Evolutionary conservation across 2,888 invertebrate genomes (phyloP), one percentile per base, ranked within the genome.

Genomic region (Agrilus cyanescens): DNA sequence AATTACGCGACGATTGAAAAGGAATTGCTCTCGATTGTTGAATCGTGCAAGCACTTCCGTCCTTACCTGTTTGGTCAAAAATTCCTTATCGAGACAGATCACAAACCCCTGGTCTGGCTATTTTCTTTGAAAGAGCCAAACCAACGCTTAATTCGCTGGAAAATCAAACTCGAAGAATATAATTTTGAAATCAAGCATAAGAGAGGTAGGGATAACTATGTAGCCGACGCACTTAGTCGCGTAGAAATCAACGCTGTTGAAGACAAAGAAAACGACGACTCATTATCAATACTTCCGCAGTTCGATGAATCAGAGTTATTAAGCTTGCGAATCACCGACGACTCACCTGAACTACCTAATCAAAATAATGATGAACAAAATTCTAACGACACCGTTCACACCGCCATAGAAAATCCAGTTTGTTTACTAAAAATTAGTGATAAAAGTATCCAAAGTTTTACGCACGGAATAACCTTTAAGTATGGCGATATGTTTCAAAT

Each of bases 21-120:
- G 8, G 41, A 45, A 38, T 18, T 45, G 5, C 33, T 41, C 12
- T 32, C 29, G 20, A 41, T 45, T 15, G 38, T 45, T 20, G 32
- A 29, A 16, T 36, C 38, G 5, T 13, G 29, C n/a, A 38, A 38
- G 7, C 39, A 46, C 33, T 46, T 30, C 15, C 12, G 37, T 12
- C 37, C 45, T n/a, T 47, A 43, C 32, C 31, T 45, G 12, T 44
- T 35, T 15, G 40, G 43, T 20, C 35, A 31, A 43, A 37, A 46
- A 18, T 40, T 46, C 25, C 43, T n/a, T 15, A 43, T 46, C 12
- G 12, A 29, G 2, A 44, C 40, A 1, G 46, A 44, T 32, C 39
- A 46, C 33, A 35, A 35, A 41, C 41, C 46, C n/a, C 14, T 42
- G 20, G 16, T 31, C 29, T 45, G 38, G 41, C 15, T 45, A 12